phyloP scores from a whole-genome alignment of 2,113 vertebrate genomes.

The Melanerpes aurifrons region DNA sequence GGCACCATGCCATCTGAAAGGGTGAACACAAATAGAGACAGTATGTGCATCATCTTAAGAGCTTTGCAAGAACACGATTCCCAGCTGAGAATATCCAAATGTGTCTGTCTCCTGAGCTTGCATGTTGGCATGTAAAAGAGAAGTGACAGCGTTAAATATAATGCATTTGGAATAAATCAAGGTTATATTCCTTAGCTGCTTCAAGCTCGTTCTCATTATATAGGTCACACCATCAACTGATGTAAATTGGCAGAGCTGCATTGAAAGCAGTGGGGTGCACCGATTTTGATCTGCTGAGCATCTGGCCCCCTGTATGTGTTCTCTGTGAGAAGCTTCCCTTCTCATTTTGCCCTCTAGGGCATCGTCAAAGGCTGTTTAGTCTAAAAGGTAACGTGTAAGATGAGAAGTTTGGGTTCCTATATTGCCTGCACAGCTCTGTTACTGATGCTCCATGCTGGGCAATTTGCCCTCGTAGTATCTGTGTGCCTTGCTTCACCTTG shows the following conservation, averaged over 20 bases:
- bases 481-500: not conserved
- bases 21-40: slow-evolving; percentile 54
- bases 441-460: not conserved
- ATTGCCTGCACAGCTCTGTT: not conserved
- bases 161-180: not conserved
- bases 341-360: not conserved
- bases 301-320: not conserved
- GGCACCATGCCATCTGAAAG: slow-evolving; percentile 55
- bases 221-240: not conserved
- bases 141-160: not conserved
- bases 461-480: not conserved
- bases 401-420: not conserved
- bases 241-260: not conserved
- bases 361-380: not conserved
- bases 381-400: not conserved
- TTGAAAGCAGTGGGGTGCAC: not conserved
- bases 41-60: slow-evolving; percentile 49
- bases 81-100: slow-evolving; percentile 48
- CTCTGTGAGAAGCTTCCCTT: not conserved
- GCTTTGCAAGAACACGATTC: slow-evolving; percentile 29
- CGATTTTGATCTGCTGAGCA: not conserved
- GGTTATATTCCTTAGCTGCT: not conserved
- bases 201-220: not conserved
- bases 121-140: slow-evolving; percentile 15
- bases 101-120: slow-evolving; percentile 40